A percentile compares a stretch with the other conserved stretches of the same genome.
These are phyloP conservation scores for Dolomedes plantarius DNA, from an alignment of 2,888 invertebrate genomes.

Conservation along the genomic window DNA sequence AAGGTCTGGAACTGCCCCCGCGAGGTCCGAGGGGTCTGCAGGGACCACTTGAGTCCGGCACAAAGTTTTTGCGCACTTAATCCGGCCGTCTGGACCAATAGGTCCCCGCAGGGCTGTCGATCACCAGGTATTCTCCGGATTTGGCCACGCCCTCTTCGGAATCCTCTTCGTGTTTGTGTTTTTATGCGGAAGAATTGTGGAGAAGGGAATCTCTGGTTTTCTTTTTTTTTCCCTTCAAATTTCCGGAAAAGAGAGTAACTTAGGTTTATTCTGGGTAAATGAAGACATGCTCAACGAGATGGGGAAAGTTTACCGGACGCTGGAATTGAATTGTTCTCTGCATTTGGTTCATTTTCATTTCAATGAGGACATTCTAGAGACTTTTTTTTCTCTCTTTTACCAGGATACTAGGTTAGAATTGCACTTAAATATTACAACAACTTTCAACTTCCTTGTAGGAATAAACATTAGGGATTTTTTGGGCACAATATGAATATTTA, in stretches of 20 bases:
- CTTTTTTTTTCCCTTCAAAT: background rate
- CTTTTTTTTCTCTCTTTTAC: too few relatives aligned
- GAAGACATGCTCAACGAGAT: background rate
- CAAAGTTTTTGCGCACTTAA: slow-evolving; percentile 65
- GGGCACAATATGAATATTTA: too few relatives aligned
- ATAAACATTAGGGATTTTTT: too few relatives aligned
- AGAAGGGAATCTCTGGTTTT: background rate
- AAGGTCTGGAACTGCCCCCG: slow-evolving; percentile 59
- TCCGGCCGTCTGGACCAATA: slow-evolving; percentile 59
- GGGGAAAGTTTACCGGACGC: background rate
- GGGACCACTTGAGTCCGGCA: slow-evolving; percentile 69
- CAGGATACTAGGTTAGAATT: too few relatives aligned
- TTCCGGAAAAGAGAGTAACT: background rate
- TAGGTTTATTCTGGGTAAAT: background rate
- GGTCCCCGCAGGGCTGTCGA: slow-evolving; percentile 66
- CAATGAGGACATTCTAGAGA: too few relatives aligned
- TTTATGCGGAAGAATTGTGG: slow-evolving; percentile 23
- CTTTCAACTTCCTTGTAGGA: too few relatives aligned
- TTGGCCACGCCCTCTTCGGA: slow-evolving; percentile 47
- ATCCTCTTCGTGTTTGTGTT: slow-evolving; percentile 34
- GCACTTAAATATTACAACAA: too few relatives aligned
- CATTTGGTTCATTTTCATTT: too few relatives aligned
- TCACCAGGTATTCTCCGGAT: slow-evolving; percentile 32
- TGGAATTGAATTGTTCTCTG: background rate
- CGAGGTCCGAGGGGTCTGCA: slow-evolving; percentile 37